phyloP scores from a whole-genome alignment of 92 coral and sea anemone genomes.

The Galaxea fascicularis region DNA sequence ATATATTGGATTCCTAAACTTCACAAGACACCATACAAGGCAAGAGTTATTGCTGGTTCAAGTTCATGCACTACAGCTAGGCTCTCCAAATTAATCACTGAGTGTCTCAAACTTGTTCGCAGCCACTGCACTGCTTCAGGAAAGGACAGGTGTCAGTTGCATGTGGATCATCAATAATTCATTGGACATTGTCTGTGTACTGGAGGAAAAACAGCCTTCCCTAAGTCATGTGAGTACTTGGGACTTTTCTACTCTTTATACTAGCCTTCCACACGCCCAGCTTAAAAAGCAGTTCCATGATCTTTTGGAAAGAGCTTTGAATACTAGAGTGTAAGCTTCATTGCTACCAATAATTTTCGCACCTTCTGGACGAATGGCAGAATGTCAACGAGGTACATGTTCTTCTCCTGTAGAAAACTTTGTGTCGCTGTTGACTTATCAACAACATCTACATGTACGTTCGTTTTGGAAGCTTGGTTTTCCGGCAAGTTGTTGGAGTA shows the following conservation, averaged over 20 bases:
- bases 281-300: no score
- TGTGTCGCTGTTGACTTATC: conserved; percentile 47
- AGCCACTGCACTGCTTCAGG: no score
- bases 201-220: no score
- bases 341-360: conserved; percentile 7
- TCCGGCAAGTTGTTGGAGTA: conserved; percentile 60
- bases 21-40: conserved; percentile 43
- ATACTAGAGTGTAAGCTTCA: conserved; percentile 1
- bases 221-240: no score
- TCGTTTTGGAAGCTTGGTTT: conserved; percentile 44
- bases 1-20: conserved; percentile 50
- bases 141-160: conserved; percentile 30
- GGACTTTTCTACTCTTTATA: no score
- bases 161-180: conserved; percentile 52
- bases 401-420: conserved; percentile 44
- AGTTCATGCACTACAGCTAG: conserved; percentile 16
- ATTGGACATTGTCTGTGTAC: conserved; percentile 8
- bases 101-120: no score
- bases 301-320: conserved; percentile 8
- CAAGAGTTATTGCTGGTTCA: conserved; percentile 26
- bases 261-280: no score
- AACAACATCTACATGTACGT: conserved; percentile 44
- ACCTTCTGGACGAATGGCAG: conserved; percentile 38
- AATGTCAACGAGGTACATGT: conserved; percentile 11
- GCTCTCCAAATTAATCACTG: conserved; percentile 15